Evolutionary conservation across 2,113 vertebrate species (phyloP).

Genomic region (Clarias macrocephalus): DNA sequence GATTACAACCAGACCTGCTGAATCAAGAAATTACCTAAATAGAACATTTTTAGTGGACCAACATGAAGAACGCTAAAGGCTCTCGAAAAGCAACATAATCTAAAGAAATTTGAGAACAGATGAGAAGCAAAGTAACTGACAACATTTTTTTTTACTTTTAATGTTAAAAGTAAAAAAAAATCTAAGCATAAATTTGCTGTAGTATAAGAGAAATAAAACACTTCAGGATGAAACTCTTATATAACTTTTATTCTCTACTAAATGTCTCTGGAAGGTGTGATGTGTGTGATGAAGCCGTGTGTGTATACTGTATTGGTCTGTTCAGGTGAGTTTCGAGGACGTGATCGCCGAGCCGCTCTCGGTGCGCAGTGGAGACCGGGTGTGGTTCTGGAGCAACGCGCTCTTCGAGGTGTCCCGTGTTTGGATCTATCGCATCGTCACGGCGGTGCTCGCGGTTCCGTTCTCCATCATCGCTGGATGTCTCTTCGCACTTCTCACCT

Average conservation of each 20-base stretch:
- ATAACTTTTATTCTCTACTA: neutral
- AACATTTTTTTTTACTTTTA: too few relatives aligned
- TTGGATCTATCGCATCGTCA: conserved; percentile 74
- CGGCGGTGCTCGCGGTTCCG: conserved; percentile 69
- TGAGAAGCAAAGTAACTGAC: too few relatives aligned
- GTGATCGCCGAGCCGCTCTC: conserved; percentile 75
- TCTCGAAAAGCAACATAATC: too few relatives aligned
- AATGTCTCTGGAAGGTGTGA: conserved; percentile 5
- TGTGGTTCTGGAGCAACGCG: conserved; percentile 79
- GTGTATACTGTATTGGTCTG: neutral
- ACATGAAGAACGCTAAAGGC: too few relatives aligned
- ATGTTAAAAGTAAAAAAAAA: too few relatives aligned
- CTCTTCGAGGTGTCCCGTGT: conserved; percentile 74
- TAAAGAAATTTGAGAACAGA: too few relatives aligned
- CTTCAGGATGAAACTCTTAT: neutral
- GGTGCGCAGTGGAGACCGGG: conserved; percentile 72
- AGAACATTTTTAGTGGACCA: too few relatives aligned
- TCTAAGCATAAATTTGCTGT: neutral
- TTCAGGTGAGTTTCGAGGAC: conserved; percentile 76
- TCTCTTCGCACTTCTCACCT: conserved; percentile 73
- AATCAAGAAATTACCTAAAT: too few relatives aligned
- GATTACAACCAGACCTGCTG: too few relatives aligned
- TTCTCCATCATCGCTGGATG: conserved; percentile 69
- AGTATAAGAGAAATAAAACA: neutral
- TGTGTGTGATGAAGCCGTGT: neutral